Evolutionary conservation across 2,113 vertebrate species (phyloP).

Genomic region (Mionectes macconnelli): DNA sequence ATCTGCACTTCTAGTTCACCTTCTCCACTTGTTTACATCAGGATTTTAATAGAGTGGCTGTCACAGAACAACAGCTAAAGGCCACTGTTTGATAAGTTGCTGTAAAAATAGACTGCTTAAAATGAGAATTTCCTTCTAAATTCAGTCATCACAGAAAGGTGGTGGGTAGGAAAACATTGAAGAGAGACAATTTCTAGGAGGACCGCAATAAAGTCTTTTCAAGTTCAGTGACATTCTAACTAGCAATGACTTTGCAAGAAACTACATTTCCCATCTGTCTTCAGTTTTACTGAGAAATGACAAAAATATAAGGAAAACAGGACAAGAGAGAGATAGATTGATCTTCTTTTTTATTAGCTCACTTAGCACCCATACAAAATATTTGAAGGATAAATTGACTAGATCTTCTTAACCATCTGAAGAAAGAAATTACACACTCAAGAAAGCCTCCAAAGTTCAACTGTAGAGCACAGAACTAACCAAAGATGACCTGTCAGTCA

Average conservation of each 20-base stretch:
- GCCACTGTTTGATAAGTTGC: slow-evolving; percentile 80
- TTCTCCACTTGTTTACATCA: slow-evolving; percentile 82
- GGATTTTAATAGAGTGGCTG: slow-evolving; percentile 82
- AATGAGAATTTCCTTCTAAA: slow-evolving; percentile 77
- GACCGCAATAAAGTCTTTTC: slow-evolving; percentile 43
- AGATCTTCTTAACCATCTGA: not conserved
- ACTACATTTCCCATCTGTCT: slow-evolving; percentile 63
- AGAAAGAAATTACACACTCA: not conserved
- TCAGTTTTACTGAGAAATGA: not conserved
- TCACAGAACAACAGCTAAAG: slow-evolving; percentile 81
- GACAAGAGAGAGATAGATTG: not conserved
- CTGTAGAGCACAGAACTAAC: not conserved
- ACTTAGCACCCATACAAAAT: not conserved
- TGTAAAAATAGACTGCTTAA: slow-evolving; percentile 77
- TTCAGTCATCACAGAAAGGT: slow-evolving; percentile 69
- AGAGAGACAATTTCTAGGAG: slow-evolving; percentile 47
- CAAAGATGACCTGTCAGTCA: not conserved
- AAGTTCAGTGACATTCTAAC: slow-evolving; percentile 63
- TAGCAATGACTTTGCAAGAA: slow-evolving; percentile 45
- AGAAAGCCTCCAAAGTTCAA: not conserved
- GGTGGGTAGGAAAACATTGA: slow-evolving; percentile 50
- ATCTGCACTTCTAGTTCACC: slow-evolving; percentile 79
- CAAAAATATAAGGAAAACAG: not conserved
- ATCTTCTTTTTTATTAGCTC: not conserved
- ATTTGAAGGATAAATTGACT: not conserved